phyloP scores from a whole-genome alignment of 2,797 vertebrate species.

The Rhinophrynus dorsalis region DNA sequence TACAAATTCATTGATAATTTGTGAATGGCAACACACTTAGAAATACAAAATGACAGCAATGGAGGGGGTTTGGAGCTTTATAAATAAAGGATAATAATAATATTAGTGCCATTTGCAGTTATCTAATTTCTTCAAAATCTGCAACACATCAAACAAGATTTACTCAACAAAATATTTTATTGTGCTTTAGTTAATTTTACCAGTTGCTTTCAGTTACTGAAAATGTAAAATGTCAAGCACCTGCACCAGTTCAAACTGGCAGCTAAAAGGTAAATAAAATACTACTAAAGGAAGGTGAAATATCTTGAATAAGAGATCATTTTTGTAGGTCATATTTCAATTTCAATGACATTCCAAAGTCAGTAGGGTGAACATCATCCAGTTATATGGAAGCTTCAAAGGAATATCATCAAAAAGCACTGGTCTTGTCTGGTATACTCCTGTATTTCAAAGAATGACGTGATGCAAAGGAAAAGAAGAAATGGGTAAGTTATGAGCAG shows the following conservation, averaged over 20 bases:
- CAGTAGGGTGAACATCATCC: not conserved
- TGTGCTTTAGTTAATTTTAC: not conserved
- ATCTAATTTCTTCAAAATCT: no score
- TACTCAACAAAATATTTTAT: not conserved
- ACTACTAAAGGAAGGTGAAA: not conserved
- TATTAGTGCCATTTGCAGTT: no score
- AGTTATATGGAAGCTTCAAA: conserved; percentile 5
- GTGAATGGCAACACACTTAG: no score
- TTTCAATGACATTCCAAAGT: conserved; percentile 16
- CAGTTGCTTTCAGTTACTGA: not conserved
- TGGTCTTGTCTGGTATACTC: not conserved
- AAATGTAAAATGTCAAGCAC: not conserved
- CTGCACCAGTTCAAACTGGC: not conserved
- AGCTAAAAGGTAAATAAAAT: not conserved
- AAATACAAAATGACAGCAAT: no score
- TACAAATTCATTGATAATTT: no score
- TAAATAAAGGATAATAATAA: no score
- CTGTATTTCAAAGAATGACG: conserved; percentile 13
- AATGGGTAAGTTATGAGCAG: not conserved
- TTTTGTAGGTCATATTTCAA: conserved; percentile 8
- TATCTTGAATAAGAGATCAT: conserved; percentile 13
- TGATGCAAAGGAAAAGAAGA: not conserved
- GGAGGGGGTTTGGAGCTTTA: no score
- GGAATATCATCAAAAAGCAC: conserved; percentile 7
- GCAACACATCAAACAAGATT: no score